Base-by-base conservation (phyloP, 2,888 invertebrate species). In the Leucoptera coffeella region DNA sequence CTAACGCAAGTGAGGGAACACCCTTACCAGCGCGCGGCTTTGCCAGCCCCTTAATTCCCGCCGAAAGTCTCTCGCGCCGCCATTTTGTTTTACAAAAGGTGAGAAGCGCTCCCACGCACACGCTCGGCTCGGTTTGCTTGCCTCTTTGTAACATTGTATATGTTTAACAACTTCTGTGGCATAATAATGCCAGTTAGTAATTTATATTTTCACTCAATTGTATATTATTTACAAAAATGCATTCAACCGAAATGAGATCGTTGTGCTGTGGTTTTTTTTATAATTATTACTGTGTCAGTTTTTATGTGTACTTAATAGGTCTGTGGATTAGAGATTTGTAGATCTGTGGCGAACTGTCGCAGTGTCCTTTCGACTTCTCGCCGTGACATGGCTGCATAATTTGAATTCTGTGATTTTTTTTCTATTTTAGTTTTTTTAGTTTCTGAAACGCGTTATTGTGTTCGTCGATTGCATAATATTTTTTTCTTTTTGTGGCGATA, bases 1-100 rank as follows among this genome's bases (percentile, higher is more conserved):
- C 80, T 88, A 75, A 82, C 85, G 76, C 84, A 87, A 73, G 79
- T 85, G 73, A 80, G 94, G 82, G 92, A 93, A 76, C 93, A 94
- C 83, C 94, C 94, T 74, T 94, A 94, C 82, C 91, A 91, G 81
- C 90, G 93, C 81, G 87, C 64, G 36, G 67, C 67, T 52, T 59
- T 69, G 56, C 90, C 76, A 74, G 84, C 85, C 84, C 86, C 85
- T 78, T 69, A 71, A 56, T 52, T 47, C 60, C 57, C 56, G 58
- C 54, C 53, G 56, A 55, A 45, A 48, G 50, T 55, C 57, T 62
- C 61, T 60, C 61, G 58, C 62, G 61, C 61, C 65, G 61, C 64
- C 64, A 64, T 62, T 61, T 62, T 64, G 56, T 67, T 62, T n/a
- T n/a, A n/a, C 41, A 60, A 59, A 67, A 72, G 71, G 71, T 72